Percentiles rank a stretch among this genome's conserved stretches.
phyloP scores from a whole-genome alignment of 2,888 invertebrate species.

The Lottia scabra region DNA sequence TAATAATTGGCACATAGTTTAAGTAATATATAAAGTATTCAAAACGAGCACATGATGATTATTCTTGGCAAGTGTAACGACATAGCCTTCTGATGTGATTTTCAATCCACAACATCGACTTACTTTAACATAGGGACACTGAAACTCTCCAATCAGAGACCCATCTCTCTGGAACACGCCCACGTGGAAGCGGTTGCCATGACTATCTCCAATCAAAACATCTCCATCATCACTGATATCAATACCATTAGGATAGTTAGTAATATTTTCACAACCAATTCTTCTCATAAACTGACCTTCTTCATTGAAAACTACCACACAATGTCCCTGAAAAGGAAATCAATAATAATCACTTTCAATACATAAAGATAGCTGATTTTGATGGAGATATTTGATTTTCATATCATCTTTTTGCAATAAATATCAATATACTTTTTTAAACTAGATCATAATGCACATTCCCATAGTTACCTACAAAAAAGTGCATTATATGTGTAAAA shows the following conservation, averaged over 20 bases:
- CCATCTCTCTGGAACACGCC: conserved; percentile 94
- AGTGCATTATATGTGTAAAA: no score
- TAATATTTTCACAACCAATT: conserved; percentile 94
- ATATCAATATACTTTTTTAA: no score
- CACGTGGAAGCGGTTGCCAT: conserved; percentile 97
- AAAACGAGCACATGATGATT: conserved; percentile 98
- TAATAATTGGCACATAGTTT: conserved; percentile 32
- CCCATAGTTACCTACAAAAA: no score
- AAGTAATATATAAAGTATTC: conserved; percentile 69
- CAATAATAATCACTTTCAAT: no score
- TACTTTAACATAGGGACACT: conserved; percentile 97
- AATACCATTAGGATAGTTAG: conserved; percentile 97
- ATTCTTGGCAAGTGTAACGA: conserved; percentile 92
- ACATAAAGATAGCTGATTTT: neutral
- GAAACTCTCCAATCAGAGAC: conserved; percentile 79
- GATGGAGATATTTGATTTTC: no score
- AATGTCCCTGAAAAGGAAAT: conserved; percentile 83
- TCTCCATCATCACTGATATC: conserved; percentile 97
- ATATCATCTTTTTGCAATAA: no score
- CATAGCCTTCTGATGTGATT: conserved; percentile 96
- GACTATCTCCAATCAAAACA: conserved; percentile 95
- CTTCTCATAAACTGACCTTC: conserved; percentile 90
- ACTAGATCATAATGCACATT: no score
- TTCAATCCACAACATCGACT: conserved; percentile 97
- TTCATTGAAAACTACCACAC: conserved; percentile 91